Percentiles rank a stretch among this genome's conserved stretches.
Conservation (phyloP, 2,113 vertebrate genomes). For the Bubo bubo region DNA sequence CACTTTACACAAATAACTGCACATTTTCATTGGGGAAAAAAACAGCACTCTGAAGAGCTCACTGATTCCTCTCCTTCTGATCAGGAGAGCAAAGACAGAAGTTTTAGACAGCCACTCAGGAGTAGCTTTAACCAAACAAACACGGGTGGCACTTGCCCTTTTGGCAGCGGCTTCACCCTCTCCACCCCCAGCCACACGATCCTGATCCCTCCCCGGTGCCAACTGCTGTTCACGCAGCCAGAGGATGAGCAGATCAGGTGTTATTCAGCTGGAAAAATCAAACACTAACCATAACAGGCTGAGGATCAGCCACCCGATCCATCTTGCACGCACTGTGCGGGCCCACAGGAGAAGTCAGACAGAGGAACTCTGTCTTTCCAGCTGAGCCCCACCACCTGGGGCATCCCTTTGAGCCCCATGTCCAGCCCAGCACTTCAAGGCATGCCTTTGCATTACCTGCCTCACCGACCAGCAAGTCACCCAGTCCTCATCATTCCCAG, state of each 20-base stretch:
- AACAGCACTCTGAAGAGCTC: not conserved
- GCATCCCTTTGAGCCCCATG: not conserved
- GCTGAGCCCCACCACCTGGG: not conserved
- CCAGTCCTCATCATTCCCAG: not conserved
- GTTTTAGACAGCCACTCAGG: not conserved
- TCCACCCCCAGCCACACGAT: not conserved
- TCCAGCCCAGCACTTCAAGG: not conserved
- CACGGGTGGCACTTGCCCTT: not conserved
- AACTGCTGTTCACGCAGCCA: not conserved
- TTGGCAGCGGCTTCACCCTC: not conserved
- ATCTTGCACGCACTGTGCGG: not conserved
- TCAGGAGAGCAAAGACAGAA: not conserved
- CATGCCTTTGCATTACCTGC: not conserved
- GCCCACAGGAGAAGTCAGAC: not conserved
- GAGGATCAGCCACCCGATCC: not conserved
- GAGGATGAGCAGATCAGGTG: not conserved
- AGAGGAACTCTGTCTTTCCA: not conserved
- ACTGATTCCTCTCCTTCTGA: not conserved
- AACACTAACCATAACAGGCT: not conserved
- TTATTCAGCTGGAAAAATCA: not conserved
- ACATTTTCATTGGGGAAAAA: not conserved
- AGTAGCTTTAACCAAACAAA: not conserved
- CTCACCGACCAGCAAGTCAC: not conserved
- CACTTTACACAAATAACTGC: not conserved
- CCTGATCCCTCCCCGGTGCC: not conserved